Evolutionary conservation across 2,797 vertebrate species (phyloP).

Genomic region (Sparus aurata): DNA sequence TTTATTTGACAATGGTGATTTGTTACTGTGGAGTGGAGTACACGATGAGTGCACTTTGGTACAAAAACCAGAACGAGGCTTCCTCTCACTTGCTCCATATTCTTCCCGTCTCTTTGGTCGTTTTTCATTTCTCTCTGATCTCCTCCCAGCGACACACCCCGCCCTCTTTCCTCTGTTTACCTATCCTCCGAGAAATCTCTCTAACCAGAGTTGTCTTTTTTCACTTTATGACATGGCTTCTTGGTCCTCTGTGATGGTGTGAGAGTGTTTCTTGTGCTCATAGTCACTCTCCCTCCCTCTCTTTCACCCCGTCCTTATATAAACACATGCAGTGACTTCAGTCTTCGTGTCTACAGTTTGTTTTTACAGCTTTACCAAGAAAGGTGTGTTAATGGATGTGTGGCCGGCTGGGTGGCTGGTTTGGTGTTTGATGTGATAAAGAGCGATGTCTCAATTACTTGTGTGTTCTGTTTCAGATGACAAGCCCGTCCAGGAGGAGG

Average conservation of each 20-base stretch:
- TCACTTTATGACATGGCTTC: slow-evolving; percentile 25
- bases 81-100: slow-evolving; percentile 62
- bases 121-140: slow-evolving; percentile 64
- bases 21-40: slow-evolving; percentile 61
- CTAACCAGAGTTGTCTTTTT: slow-evolving; percentile 36
- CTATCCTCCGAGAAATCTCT: slow-evolving; percentile 59
- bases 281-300: slow-evolving; percentile 21
- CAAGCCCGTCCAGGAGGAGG: slow-evolving; percentile 87
- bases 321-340: slow-evolving; percentile 57
- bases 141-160: slow-evolving; percentile 55
- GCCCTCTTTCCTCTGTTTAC: slow-evolving; percentile 71
- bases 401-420: slow-evolving; percentile 12
- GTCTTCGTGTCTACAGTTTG: slow-evolving; percentile 38
- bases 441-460: slow-evolving; percentile 18
- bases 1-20: slow-evolving; percentile 80
- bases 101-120: slow-evolving; percentile 56
- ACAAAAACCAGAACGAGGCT: slow-evolving; percentile 52
- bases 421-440: slow-evolving; percentile 41
- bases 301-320: slow-evolving; percentile 23
- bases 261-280: slow-evolving; percentile 42
- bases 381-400: slow-evolving; percentile 58
- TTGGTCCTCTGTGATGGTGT: slow-evolving; percentile 12
- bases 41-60: slow-evolving; percentile 47
- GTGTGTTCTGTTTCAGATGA: slow-evolving; percentile 85
- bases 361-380: slow-evolving; percentile 62